Evolutionary conservation across 2,113 vertebrate genomes (phyloP).

Genomic region (Phaethon lepturus): DNA sequence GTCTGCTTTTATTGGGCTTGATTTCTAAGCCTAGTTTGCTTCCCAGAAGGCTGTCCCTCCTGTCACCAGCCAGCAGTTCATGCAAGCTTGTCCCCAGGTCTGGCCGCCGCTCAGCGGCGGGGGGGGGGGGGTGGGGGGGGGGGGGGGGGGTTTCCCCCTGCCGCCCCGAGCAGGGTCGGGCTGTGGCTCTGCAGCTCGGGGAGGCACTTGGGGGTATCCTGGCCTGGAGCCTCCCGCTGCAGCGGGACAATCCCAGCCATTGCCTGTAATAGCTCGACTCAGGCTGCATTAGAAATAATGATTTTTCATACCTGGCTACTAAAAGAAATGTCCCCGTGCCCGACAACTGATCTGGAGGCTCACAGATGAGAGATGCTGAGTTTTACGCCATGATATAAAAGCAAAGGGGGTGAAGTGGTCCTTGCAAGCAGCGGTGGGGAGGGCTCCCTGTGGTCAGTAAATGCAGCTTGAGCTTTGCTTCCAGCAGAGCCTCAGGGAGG

Average conservation of each 20-base stretch:
- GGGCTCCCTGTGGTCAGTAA: rapidly evolving
- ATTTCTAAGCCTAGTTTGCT: neutral
- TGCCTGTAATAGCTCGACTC: neutral
- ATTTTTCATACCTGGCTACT: neutral
- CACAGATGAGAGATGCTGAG: neutral
- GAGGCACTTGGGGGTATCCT: neutral
- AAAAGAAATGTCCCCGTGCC: neutral
- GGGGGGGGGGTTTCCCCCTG: too few relatives aligned
- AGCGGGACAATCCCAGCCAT: neutral
- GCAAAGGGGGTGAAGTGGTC: rapidly evolving
- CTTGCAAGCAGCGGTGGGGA: rapidly evolving
- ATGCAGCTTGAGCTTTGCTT: rapidly evolving
- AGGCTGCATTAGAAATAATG: neutral
- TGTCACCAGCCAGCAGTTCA: neutral
- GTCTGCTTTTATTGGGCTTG: neutral
- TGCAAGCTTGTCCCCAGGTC: neutral
- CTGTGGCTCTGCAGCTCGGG: neutral
- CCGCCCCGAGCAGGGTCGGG: too few relatives aligned
- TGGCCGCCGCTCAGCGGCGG: neutral
- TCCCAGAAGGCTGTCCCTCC: rapidly evolving
- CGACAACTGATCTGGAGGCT: rapidly evolving
- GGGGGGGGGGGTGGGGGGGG: too few relatives aligned
- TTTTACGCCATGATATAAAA: rapidly evolving
- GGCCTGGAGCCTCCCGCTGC: neutral
- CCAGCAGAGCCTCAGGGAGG: neutral